These are phyloP conservation scores for Cardiocondyla obscurior DNA, from an alignment of 1,140 invertebrate genomes.

Conservation along the genomic window DNA sequence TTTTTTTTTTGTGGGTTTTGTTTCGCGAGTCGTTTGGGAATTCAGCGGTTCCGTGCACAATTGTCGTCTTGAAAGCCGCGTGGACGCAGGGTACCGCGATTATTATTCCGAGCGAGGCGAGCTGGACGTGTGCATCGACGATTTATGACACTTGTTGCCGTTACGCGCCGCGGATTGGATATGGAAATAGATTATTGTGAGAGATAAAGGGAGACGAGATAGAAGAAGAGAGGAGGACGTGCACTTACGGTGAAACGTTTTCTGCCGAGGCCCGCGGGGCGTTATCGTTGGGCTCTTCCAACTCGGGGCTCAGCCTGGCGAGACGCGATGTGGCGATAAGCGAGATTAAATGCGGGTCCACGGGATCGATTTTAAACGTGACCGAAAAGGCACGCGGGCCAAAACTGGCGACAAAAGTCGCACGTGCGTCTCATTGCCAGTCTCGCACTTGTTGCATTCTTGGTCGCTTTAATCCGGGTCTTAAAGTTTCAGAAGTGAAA, in stretches of 20 bases:
- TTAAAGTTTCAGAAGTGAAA: too few relatives aligned
- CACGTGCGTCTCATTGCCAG: neutral
- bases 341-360: constrained; percentile 1
- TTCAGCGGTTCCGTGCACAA: neutral
- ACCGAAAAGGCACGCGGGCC: neutral
- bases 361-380: neutral
- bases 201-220: constrained; percentile 21
- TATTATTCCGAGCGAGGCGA: neutral
- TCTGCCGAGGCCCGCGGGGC: neutral
- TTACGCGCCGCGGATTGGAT: constrained; percentile 23
- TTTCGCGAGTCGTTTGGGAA: neutral
- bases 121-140: neutral
- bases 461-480: too few relatives aligned
- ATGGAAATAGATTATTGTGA: constrained; percentile 46
- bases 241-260: neutral
- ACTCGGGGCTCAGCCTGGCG: neutral
- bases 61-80: neutral
- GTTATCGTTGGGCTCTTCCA: neutral
- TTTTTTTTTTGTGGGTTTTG: too few relatives aligned
- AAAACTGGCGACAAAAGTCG: neutral
- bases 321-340: neutral
- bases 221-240: neutral
- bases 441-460: neutral
- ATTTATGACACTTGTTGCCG: constrained; percentile 40
- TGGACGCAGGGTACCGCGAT: neutral